Evolutionary conservation across 2,888 invertebrate genomes (phyloP).

Genomic region (Zeuzera pyrina): DNA sequence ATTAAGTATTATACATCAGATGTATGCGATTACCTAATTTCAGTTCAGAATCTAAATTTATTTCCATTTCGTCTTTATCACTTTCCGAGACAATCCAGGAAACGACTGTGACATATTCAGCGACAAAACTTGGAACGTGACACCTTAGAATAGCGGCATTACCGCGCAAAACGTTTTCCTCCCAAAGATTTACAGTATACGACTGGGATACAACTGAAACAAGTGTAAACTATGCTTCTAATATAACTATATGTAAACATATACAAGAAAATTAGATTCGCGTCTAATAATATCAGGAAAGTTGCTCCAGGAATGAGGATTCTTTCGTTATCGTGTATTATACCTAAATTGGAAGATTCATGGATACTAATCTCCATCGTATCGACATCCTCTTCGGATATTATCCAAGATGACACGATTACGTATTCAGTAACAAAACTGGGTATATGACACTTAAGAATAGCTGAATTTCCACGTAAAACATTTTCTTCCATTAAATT

Average conservation of each 20-base stretch:
- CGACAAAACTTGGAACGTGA: conserved; percentile 93
- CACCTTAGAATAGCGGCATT: conserved; percentile 94
- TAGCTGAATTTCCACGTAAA: conserved; percentile 89
- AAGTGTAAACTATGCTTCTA: conserved; percentile 14
- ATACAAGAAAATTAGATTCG: no score
- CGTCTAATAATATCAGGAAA: no score
- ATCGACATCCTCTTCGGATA: conserved; percentile 79
- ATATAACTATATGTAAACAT: no score
- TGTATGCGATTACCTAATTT: conserved; percentile 52
- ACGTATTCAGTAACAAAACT: conserved; percentile 95
- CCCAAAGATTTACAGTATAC: conserved; percentile 92
- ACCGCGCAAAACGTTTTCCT: conserved; percentile 91
- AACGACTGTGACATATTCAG: conserved; percentile 89
- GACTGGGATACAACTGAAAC: conserved; percentile 90
- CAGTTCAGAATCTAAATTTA: conserved; percentile 54
- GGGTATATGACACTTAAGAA: conserved; percentile 93
- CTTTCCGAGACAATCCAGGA: conserved; percentile 89
- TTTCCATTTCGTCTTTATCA: conserved; percentile 54
- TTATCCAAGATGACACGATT: conserved; percentile 87
- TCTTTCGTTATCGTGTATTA: neutral
- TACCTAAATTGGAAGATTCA: conserved; percentile 51
- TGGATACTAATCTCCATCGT: conserved; percentile 51
- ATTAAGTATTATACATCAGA: conserved; percentile 1
- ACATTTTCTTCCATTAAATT: conserved; percentile 96
- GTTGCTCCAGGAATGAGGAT: no score